Evolutionary conservation across 2,797 vertebrate species (phyloP), one percentile per base, ranked within the genome.

Genomic region (Sebastes diaconus): DNA sequence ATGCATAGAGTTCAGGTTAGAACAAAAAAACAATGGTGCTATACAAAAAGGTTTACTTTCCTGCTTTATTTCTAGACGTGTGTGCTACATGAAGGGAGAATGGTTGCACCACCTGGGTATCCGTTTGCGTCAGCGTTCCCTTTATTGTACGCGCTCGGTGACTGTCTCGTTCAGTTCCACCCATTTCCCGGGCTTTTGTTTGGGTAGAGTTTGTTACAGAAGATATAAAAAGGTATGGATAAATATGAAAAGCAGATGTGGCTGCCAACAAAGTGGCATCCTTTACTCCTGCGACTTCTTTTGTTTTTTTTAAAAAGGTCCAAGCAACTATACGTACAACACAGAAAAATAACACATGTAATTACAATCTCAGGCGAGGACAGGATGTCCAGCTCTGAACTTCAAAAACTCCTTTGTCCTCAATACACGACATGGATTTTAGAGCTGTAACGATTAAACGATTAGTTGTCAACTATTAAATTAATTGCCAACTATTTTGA

Each of bases 161-260:
- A 85, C 83, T 10, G 84, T 84, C 88, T 82, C 61, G 79, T 77
- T 84, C 58, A 74, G 88, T 91, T 92, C 90, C 90, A 90, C 83
- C 87, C 85, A 87, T 87, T 95, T 93, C 92, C 94, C 75, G 8
- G 70, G 84, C 90, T 88, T 94, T 95, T 93, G 92, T 94, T 91
- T 84, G 30, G 59, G 64, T 22, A 13, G 71, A 58, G 74, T 61
- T 88, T 84, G 75, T 65, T 36, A 77, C 77, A 70, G 36, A 66
- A 69, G 77, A 92, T 85, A 92, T 91, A 85, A 90, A 91, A 88
- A 83, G 59, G 59, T 78, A 55, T 64, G 50, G 59, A 81, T 79
- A 89, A 93, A 96, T 92, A 81, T 75, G 81, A 93, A 95, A 91
- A 94, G 82, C 96, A 96, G 91, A 95, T 96, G 95, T 94, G 86